These are phyloP conservation scores for Gouania willdenowi DNA, from an alignment of 2,797 vertebrate species.

Conservation along the genomic window DNA sequence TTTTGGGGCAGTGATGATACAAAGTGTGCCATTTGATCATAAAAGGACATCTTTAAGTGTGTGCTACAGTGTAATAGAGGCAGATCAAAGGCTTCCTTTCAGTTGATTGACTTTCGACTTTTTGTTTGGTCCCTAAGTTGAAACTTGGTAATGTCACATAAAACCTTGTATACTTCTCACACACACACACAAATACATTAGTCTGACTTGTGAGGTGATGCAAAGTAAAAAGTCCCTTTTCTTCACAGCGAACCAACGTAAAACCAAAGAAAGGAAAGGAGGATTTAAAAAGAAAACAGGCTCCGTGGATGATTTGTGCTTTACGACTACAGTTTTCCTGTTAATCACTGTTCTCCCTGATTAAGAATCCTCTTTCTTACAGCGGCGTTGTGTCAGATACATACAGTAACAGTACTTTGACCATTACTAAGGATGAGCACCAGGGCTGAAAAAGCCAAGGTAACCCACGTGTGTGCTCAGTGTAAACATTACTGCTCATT, in stretches of 20 bases:
- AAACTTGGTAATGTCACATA: constrained; percentile 41
- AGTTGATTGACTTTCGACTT: constrained; percentile 51
- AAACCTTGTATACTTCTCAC: too few species aligned
- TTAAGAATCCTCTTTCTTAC: too few species aligned
- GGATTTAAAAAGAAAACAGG: constrained; percentile 6
- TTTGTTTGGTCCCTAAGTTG: constrained; percentile 62
- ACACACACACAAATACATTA: background rate
- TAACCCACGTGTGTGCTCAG: too few species aligned
- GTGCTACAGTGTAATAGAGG: constrained; percentile 25
- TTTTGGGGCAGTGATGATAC: constrained; percentile 14
- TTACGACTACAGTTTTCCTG: constrained; percentile 21
- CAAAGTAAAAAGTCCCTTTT: constrained; percentile 41
- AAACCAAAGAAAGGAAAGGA: background rate
- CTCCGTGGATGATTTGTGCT: constrained; percentile 49
- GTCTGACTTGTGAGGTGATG: constrained; percentile 16
- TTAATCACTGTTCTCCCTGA: constrained; percentile 5
- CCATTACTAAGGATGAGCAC: too few species aligned
- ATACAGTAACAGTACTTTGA: too few species aligned
- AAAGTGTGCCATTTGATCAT: background rate
- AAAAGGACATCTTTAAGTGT: constrained; percentile 4
- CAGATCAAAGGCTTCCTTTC: constrained; percentile 41
- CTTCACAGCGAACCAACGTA: constrained; percentile 14
- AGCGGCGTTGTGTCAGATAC: too few species aligned
- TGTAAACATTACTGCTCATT: too few species aligned
- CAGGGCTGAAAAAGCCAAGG: too few species aligned